These are phyloP conservation scores for Iguana delicatissima DNA, from an alignment of 2,797 vertebrate species.

Conservation along the genomic window DNA sequence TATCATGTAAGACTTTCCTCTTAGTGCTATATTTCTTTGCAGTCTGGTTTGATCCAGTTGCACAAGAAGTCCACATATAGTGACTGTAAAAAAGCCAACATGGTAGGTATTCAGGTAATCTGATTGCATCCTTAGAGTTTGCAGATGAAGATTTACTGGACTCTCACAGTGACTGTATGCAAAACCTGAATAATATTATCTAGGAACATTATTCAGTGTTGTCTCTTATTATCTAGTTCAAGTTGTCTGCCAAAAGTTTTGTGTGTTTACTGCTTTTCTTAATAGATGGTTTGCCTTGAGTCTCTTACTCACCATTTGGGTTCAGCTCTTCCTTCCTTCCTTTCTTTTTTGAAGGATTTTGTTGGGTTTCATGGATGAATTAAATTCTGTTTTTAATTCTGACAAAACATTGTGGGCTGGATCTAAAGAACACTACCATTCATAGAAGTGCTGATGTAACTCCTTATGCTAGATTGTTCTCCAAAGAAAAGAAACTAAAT, in stretches of 20 bases:
- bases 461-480: neutral
- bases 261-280: conserved; percentile 12
- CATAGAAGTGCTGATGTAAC: conserved; percentile 18
- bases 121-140: neutral
- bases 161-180: conserved; percentile 47
- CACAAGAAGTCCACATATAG: neutral
- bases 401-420: conserved; percentile 10
- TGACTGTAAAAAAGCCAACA: neutral
- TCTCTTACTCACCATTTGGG: conserved; percentile 29
- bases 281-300: conserved; percentile 38
- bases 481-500: neutral
- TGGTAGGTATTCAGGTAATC: neutral
- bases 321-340: conserved; percentile 1
- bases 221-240: conserved; percentile 23
- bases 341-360: neutral
- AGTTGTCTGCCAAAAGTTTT: neutral
- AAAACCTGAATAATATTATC: conserved; percentile 11
- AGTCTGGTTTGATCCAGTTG: neutral
- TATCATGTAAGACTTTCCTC: neutral
- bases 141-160: neutral
- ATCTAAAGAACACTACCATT: neutral
- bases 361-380: conserved; percentile 33
- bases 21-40: neutral
- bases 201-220: neutral
- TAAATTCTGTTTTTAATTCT: conserved; percentile 34